Base-by-base conservation (phyloP, 2,888 invertebrate genomes). In the Anoplius nigerrimus region DNA sequence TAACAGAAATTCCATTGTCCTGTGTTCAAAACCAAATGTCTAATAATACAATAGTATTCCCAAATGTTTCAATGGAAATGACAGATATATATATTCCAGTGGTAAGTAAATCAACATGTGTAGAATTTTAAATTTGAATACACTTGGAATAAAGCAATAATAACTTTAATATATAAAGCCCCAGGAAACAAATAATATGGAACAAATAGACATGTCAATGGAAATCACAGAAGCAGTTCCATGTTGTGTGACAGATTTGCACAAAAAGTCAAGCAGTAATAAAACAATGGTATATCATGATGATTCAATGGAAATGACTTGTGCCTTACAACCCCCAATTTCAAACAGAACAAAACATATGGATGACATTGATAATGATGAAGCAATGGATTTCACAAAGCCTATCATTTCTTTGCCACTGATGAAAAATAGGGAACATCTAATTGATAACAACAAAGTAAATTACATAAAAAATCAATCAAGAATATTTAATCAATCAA, bases 301-400 rank as follows among this genome's bases (percentile, higher is more conserved):
- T 51, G 56, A 58, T 20, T 67, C 76, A 20, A 72, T 74, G 71
- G 71, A 77, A 54, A 67, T 71, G 6, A 77, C 74, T 16, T 54
- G 54, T 21, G 46, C 62, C 46, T 20, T 68, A 54, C 59, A 68
- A 22, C 16, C 13, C 15, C 27, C 11, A 18, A 5, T 4, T 48
- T 48, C 48, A 18, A 18, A 8, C 5, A 48, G 11, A 45, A 3
- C 48, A 16, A 2, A 48, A 18, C 48, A 8, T 18, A 13, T 48
- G 2, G 16, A 48, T 5, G 16, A 42, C 8, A 42, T 42, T 42
- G 13, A 48, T 48, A 34, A 42, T 2, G 15, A 60, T 52, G 51
- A 51, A n/a, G 24, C 51, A 34, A 51, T 60, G 51, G 34, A 48
- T 27, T 51, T 60, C 6, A 60, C 60, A 24, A 4, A 51, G 16